Base-by-base conservation (phyloP, 1,140 invertebrate species). In the Portunus trituberculatus region DNA sequence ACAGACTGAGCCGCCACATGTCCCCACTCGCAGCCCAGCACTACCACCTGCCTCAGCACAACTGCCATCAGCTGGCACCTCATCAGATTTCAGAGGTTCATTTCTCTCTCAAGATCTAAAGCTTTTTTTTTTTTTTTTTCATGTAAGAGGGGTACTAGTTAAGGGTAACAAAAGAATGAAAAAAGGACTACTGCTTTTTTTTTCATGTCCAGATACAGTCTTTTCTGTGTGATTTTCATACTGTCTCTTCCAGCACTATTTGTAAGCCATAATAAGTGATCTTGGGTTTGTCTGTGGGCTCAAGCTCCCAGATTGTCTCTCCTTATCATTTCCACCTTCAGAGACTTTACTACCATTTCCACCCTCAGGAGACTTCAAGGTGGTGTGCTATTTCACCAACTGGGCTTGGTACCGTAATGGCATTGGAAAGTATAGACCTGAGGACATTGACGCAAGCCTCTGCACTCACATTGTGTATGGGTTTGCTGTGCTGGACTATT, bases 331-430 rank as follows among this genome's bases (percentile, higher is more conserved):
- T 20, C 25, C 6, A 84, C 25, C 7, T 31, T 84, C 82, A 6
- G 29, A 76, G 25, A 25, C 25, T 25, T n/a, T n/a, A 39, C 6
- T 32, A 46, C 31, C 86, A 28, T 14, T 93, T 48, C 12, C 25
- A 16, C 82, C 25, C 32, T 46, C 95, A 96, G 95, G 95, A 31
- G 96, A 97, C 94, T 97, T 96, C 93, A 97, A 97, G 96, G 96
- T 99, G 0, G 98, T 97, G 4, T 97, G 97, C 93, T 97, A 97
- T 95, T 97, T 97, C 96, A 97, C 97, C 87, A 97, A 97, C 95
- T 97, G 97, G 97, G 97, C 97, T 0, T 96, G 97, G 92, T 97
- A 97, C 93, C 90, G 97, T 10, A 97, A 96, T 29, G 97, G 96
- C 20, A 52, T 94, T 6, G 96, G 96, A 45, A 97, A 98, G 93